phyloP scores from a whole-genome alignment of 2,888 invertebrate species.

The Uropetala carovei region DNA sequence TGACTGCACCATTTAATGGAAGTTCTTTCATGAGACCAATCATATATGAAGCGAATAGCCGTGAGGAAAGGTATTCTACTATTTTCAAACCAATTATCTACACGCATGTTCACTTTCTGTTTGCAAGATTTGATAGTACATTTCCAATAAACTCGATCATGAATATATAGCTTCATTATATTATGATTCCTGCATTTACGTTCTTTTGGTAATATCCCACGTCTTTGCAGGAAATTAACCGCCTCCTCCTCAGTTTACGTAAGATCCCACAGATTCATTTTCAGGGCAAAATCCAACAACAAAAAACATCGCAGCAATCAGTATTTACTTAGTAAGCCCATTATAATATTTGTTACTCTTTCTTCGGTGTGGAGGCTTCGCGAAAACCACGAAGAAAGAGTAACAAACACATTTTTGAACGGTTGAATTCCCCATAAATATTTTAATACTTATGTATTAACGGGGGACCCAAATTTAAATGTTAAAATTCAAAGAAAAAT shows the following conservation, averaged over 20 bases:
- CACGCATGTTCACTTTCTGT: background rate
- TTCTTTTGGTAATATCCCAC: slow-evolving; percentile 1
- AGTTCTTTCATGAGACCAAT: too few relatives aligned
- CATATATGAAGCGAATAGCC: too few relatives aligned
- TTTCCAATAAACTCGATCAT: background rate
- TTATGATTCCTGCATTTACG: background rate
- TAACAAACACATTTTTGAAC: too few relatives aligned
- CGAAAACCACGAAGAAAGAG: too few relatives aligned
- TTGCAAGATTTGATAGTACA: background rate
- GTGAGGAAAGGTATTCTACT: background rate
- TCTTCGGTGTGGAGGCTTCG: too few relatives aligned
- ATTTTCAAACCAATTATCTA: background rate
- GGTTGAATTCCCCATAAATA: too few relatives aligned
- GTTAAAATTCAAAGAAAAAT: too few relatives aligned
- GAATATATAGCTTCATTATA: background rate
- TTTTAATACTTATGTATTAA: too few relatives aligned
- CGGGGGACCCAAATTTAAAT: too few relatives aligned
- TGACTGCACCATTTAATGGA: too few relatives aligned
- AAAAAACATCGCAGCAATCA: background rate
- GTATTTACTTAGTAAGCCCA: too few relatives aligned
- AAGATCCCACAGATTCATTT: slow-evolving; percentile 1
- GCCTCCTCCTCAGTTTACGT: background rate
- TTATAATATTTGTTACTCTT: too few relatives aligned
- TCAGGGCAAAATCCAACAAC: background rate
- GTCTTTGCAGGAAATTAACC: slow-evolving; percentile 16